Evolutionary conservation across 2,113 vertebrate genomes (phyloP), one percentile per base, ranked within the genome.

Genomic region (Pteronura brasiliensis): DNA sequence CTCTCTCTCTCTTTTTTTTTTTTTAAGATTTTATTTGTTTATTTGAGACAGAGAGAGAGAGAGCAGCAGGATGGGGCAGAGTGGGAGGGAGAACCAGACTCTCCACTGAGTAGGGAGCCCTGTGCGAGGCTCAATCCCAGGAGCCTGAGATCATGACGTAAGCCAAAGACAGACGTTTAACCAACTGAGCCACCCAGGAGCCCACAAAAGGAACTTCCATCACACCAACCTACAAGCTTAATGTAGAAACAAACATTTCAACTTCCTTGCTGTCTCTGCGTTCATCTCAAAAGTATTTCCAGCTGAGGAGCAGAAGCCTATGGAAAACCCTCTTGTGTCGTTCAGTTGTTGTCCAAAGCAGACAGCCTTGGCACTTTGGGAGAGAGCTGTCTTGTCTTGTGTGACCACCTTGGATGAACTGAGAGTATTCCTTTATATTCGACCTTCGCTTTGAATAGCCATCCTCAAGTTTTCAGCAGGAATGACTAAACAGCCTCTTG

Each of bases 371-470:
- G 67, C 47, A 88, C 94, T 83, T 96, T 97, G 93, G 94, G 92
- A 95, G 93, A 97, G 63, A 79, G 92, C 61, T 29, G 6, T 83
- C 95, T 97, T 97, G 94, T 77, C 92, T 96, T 94, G 52, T 97
- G 77, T 97, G 93, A 95, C 92, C 95, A 93, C 79, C 96, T 90
- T 96, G 94, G 83, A 97, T 85, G 90, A 98, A 79, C 93, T 80
- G 72, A 96, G 93, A 97, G 72, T 95, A 93, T 93, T 93, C 85
- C 88, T 98, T 98, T 81, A 14, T 88, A 96, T 97, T 97, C 96
- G 95, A 36, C 39, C 31, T 95, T 97, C 83, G 80, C 96, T 98
- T 94, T 93, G 72, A 94, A 90, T 52, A 95, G 52, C 82, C 86
- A 72, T 91, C 65, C 55, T 88, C 88, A 93, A 95, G 90, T 93